Conservation (phyloP, 1,140 invertebrate species). For the Oncopodura yosiiana region DNA sequence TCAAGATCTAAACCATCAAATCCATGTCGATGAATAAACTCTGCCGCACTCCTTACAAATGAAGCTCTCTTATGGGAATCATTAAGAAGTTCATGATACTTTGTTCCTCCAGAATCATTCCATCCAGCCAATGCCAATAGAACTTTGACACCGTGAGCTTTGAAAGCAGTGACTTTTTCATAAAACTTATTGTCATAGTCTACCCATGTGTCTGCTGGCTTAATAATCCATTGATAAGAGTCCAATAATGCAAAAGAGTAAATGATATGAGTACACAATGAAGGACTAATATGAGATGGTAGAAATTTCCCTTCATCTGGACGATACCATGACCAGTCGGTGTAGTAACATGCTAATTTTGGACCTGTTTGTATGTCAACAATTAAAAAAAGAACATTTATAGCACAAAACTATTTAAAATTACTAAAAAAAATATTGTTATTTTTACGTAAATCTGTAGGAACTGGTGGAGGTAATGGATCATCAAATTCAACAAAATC, state of each 20-base stretch:
- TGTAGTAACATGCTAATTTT: too few relatives aligned
- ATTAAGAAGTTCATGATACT: slow-evolving; percentile 40
- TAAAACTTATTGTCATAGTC: slow-evolving; percentile 28
- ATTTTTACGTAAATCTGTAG: too few relatives aligned
- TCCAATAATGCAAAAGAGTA: slow-evolving; percentile 79
- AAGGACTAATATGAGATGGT: slow-evolving; percentile 66
- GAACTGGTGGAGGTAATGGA: too few relatives aligned
- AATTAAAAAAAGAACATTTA: too few relatives aligned
- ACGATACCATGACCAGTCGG: neutral
- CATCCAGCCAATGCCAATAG: slow-evolving; percentile 41
- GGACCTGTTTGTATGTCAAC: too few relatives aligned
- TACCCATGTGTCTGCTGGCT: slow-evolving; percentile 41
- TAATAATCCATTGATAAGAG: slow-evolving; percentile 58
- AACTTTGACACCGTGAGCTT: slow-evolving; percentile 37
- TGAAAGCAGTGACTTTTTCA: slow-evolving; percentile 34
- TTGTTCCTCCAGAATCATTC: slow-evolving; percentile 39
- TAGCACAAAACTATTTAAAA: too few relatives aligned
- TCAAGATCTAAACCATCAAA: slow-evolving; percentile 39
- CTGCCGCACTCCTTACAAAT: slow-evolving; percentile 37
- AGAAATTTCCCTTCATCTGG: slow-evolving; percentile 62
- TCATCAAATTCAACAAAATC: too few relatives aligned
- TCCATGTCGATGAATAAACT: slow-evolving; percentile 37
- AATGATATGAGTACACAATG: slow-evolving; percentile 72
- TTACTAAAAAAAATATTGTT: too few relatives aligned
- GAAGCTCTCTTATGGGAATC: slow-evolving; percentile 34